Evolutionary conservation across 2,113 vertebrate species (phyloP).

Genomic region (Cheirogaleus medius): DNA sequence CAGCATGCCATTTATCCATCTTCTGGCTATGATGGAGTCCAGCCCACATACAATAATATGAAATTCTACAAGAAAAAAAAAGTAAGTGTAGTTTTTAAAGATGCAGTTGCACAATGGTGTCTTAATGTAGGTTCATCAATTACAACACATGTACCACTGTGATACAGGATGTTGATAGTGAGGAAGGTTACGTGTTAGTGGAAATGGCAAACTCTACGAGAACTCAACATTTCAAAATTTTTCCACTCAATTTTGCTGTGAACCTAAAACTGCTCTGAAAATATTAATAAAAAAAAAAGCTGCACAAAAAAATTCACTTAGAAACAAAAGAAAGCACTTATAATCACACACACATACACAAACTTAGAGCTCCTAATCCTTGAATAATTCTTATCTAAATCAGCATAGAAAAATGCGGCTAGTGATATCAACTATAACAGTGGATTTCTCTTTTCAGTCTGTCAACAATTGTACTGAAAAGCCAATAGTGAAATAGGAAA

Average conservation of each 20-base stretch:
- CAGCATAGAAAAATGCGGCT: not conserved
- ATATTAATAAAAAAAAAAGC: not conserved
- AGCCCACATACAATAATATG: conserved; percentile 98
- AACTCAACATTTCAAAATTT: not conserved
- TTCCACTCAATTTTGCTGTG: not conserved
- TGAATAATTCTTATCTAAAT: not conserved
- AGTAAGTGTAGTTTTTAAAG: not conserved
- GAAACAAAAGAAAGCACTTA: not conserved
- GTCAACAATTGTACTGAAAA: not conserved
- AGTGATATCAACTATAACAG: not conserved
- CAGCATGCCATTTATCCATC: conserved; percentile 99
- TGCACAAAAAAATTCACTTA: not conserved
- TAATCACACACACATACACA: not conserved
- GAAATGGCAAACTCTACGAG: not conserved
- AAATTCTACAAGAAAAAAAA: conserved; percentile 87
- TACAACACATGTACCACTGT: not conserved
- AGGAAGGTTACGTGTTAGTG: not conserved
- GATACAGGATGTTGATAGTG: not conserved
- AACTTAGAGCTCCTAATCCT: not conserved
- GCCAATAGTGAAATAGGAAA: not conserved
- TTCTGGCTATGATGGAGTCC: conserved; percentile 95
- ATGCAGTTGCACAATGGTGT: not conserved
- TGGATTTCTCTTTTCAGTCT: not conserved
- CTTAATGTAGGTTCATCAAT: not conserved
- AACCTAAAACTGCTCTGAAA: not conserved